Evolutionary conservation across 2,888 invertebrate genomes (phyloP), one percentile per base, ranked within the genome.

Genomic region (Orthonevra nobilis): DNA sequence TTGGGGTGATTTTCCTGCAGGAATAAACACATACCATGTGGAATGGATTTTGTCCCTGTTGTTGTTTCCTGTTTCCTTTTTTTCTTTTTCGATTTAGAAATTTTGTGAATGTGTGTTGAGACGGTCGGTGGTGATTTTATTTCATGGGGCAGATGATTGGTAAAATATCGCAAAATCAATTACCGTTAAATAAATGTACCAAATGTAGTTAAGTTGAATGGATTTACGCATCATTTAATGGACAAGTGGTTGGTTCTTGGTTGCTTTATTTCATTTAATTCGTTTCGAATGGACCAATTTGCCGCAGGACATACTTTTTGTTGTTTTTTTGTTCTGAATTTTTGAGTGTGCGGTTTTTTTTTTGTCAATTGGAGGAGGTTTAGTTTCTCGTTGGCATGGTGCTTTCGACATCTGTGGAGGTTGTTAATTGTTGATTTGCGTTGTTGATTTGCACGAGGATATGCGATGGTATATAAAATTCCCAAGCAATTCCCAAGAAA

Each of bases 141-240:
- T 23, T 46, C 30, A 9, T 7, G 26, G 56, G 54, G 46, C 32
- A 54, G 48, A 32, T 28, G 52, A 48, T 30, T 48, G 32, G 23
- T 19, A 44, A 72, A 64, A 70, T 75, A 81, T 70, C 70, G 60
- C 40, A 81, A 81, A 70, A 75, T 81, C 75, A 81, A 75, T 81
- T 75, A 81, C 74, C 70, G 81, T 75, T 75, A 75, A 75, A 70
- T 66, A 75, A 75, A 79, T 75, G 50, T 60, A 54, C 52, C 42
- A 61, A 81, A 79, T 69, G 58, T 72, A 77, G 75, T 77, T 74
- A 73, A 75, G 52, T 64, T 74, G 81, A 66, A 83, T 83, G 64
- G 83, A 82, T 81, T 82, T 81, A 81, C 83, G 83, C 82, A 81
- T 83, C 82, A 83, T 83, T 82, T 81, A 82, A 81, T 42, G 68